Base-by-base conservation (phyloP, 2,113 vertebrate genomes). In the Stegostoma tigrinum region DNA sequence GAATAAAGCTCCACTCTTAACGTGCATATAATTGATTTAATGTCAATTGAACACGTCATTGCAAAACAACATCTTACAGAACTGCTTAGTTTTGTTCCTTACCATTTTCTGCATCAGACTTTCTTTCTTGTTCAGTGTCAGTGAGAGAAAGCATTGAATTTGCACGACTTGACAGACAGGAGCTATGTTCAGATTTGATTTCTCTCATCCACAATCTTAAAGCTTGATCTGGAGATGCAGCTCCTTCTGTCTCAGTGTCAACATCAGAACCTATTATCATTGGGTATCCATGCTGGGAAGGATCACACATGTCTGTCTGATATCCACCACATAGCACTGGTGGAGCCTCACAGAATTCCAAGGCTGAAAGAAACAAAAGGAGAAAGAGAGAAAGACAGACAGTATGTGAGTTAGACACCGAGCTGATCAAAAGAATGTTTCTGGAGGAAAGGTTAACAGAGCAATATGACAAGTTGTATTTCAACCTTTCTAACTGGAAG, bases 51-150 rank as follows among this genome's bases (percentile, higher is more conserved):
- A 21, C 61, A 15, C 27, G 80, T 12, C 48, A 91, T 34, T 66
- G 61, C 89, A 93, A 34, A 27, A 95, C 38, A 72, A 12, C 95
- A 61, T 96, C 96, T 34, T 97, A 67, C 66, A 66, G 95, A 83
- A 96, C 42, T 6, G 78, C 95, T 95, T 0, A 75, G 52, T n/a
- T 95, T 96, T 96, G 52, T 96, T 96, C 75, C 97, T 99, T 98
- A 99, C 99, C 99, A 48, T 98, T 99, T 96, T 99, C 99, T n/a
- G 98, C 98, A 96, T 99, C 98, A 52, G 98, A 99, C 96, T 99
- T 99, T 97, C 98, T 97, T 97, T 99, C 99, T 48, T 99, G 99
- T 97, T 99, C 99, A 3, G 99, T 99, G 97, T 99, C 99, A 1
- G 98, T 99, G 96, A 99, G 98, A 83, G 99, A 99, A 94, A 99